A percentile compares a stretch with the other conserved stretches of the same genome.
Evolutionary conservation across 2,888 invertebrate genomes (phyloP).

Genomic region (Neoaliturus tenellus): DNA sequence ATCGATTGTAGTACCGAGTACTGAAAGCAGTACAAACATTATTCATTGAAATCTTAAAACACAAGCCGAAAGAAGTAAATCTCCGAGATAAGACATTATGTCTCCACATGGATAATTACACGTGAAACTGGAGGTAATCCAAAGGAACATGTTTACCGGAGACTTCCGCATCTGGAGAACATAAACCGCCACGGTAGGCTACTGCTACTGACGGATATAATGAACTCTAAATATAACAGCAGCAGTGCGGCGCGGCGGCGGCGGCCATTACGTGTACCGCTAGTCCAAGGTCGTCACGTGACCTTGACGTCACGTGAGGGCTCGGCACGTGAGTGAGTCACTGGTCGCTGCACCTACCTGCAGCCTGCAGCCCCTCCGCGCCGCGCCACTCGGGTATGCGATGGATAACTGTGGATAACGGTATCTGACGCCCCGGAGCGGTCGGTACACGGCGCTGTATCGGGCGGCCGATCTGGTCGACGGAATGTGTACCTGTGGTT

Average conservation of each 20-base stretch:
- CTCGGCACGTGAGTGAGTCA: not conserved
- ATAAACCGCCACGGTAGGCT: not conserved
- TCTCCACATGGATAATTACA: not conserved
- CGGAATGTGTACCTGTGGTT: no score
- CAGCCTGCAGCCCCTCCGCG: not conserved
- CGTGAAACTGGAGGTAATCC: not conserved
- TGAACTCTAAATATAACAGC: not conserved
- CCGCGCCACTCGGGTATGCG: no score
- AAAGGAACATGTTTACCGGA: not conserved
- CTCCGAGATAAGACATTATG: no score
- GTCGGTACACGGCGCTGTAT: no score
- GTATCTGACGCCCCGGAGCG: no score
- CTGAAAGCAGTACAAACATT: no score
- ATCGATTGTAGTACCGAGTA: no score
- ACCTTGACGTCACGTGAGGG: constrained; percentile 16
- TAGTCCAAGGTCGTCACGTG: not conserved
- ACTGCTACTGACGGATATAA: not conserved
- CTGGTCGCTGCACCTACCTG: not conserved
- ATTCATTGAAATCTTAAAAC: no score
- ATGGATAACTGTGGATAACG: no score
- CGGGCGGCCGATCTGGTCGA: no score
- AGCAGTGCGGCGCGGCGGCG: not conserved
- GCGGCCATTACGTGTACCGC: not conserved
- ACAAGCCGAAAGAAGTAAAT: no score
- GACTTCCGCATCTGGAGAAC: not conserved